Percentiles rank a stretch among this genome's conserved stretches.
These are phyloP conservation scores for Neocrepidodera transversa DNA, from an alignment of 2,888 invertebrate genomes.

Conservation along the genomic window DNA sequence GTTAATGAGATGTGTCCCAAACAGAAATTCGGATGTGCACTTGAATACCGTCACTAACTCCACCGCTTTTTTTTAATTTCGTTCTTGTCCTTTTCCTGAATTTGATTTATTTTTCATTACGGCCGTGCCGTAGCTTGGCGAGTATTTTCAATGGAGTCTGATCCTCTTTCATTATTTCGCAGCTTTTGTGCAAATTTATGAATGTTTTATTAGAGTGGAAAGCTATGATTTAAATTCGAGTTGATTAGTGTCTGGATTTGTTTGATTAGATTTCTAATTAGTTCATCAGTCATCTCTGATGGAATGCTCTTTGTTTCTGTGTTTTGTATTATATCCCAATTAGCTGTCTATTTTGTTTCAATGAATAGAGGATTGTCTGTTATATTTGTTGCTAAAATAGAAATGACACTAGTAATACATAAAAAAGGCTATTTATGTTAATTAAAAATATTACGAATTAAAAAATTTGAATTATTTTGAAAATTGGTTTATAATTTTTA, in stretches of 20 bases:
- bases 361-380: too few species aligned
- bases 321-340: too few species aligned
- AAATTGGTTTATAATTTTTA: too few species aligned
- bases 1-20: conserved; percentile 41
- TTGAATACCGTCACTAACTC: conserved; percentile 34
- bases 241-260: conserved; percentile 20
- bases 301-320: too few species aligned
- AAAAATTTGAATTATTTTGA: too few species aligned
- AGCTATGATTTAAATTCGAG: conserved; percentile 23
- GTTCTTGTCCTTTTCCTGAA: conserved; percentile 31
- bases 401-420: too few species aligned
- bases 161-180: conserved; percentile 24
- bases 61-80: conserved; percentile 33
- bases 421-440: too few species aligned
- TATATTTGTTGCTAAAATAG: too few species aligned
- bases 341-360: too few species aligned
- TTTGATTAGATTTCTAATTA: conserved; percentile 1
- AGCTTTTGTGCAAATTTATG: conserved; percentile 28
- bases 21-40: conserved; percentile 40
- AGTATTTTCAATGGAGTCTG: conserved; percentile 22
- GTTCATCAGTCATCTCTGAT: neutral
- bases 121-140: neutral
- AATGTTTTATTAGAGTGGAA: conserved; percentile 25
- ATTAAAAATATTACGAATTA: too few species aligned
- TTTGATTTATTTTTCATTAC: conserved; percentile 36